phyloP scores from a whole-genome alignment of 2,888 invertebrate genomes.

The Trichogramma dendrolimi region DNA sequence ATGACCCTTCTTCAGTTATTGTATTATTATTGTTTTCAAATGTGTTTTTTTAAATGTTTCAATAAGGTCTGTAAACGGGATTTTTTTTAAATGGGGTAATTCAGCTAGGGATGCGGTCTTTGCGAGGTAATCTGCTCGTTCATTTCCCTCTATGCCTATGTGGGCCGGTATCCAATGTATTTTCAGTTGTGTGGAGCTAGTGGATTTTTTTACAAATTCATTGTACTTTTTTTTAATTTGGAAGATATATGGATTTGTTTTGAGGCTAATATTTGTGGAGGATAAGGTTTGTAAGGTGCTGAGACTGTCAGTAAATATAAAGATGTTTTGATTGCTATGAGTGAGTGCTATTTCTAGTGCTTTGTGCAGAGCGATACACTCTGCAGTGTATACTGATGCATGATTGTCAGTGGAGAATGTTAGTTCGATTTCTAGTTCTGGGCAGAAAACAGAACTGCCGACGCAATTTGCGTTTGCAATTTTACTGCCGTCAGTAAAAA shows the following conservation, averaged over 20 bases:
- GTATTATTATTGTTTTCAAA: neutral
- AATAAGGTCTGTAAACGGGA: neutral
- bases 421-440: neutral
- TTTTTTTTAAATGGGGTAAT: neutral
- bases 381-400: slow-evolving; percentile 6
- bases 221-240: slow-evolving; percentile 7
- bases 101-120: neutral
- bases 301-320: slow-evolving; percentile 3
- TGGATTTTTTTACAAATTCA: neutral
- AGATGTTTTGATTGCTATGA: neutral
- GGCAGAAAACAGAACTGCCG: neutral
- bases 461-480: neutral
- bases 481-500: slow-evolving; percentile 14
- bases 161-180: neutral
- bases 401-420: neutral
- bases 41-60: neutral
- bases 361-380: slow-evolving; percentile 2
- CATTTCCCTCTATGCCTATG: neutral
- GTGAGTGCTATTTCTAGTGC: slow-evolving; percentile 6
- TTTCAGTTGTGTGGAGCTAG: neutral
- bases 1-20: too few relatives aligned
- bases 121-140: neutral
- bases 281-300: slow-evolving; percentile 2
- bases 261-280: slow-evolving; percentile 1
- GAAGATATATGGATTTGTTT: slow-evolving; percentile 1